phyloP scores from a whole-genome alignment of 2,888 invertebrate genomes.

The Agrotis segetum region DNA sequence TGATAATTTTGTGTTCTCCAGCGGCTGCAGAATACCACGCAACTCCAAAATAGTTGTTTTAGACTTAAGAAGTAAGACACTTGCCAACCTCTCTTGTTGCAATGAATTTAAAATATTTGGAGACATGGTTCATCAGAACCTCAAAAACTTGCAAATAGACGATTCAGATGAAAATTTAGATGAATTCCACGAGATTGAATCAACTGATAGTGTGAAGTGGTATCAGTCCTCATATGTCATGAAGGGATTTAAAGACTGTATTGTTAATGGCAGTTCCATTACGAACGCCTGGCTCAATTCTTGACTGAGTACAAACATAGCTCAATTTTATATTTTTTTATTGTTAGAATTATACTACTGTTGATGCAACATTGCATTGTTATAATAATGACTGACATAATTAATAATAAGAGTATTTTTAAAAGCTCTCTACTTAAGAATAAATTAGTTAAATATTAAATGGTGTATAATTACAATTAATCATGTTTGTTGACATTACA shows the following conservation, averaged over 20 bases:
- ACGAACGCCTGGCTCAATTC: slow-evolving; percentile 87
- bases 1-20: slow-evolving; percentile 80
- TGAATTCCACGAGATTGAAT: slow-evolving; percentile 81
- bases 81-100: slow-evolving; percentile 80
- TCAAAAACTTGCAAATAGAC: slow-evolving; percentile 68
- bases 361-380: slow-evolving; percentile 28
- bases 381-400: slow-evolving; percentile 46
- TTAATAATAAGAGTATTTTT: slow-evolving; percentile 28
- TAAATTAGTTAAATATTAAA: slow-evolving; percentile 29
- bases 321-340: slow-evolving; percentile 52
- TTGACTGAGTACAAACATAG: slow-evolving; percentile 58
- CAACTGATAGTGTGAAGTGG: slow-evolving; percentile 83
- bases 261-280: slow-evolving; percentile 89
- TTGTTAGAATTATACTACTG: slow-evolving; percentile 12
- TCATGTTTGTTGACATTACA: slow-evolving; percentile 36
- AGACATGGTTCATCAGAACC: slow-evolving; percentile 73
- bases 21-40: slow-evolving; percentile 82
- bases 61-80: slow-evolving; percentile 76
- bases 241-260: slow-evolving; percentile 91
- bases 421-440: slow-evolving; percentile 10
- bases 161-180: slow-evolving; percentile 62
- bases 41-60: slow-evolving; percentile 81
- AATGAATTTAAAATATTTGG: slow-evolving; percentile 85
- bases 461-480: slow-evolving; percentile 16
- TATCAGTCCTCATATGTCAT: slow-evolving; percentile 89